Evolutionary conservation across 2,888 invertebrate genomes (phyloP).

Genomic region (Meghimatium bilineatum): DNA sequence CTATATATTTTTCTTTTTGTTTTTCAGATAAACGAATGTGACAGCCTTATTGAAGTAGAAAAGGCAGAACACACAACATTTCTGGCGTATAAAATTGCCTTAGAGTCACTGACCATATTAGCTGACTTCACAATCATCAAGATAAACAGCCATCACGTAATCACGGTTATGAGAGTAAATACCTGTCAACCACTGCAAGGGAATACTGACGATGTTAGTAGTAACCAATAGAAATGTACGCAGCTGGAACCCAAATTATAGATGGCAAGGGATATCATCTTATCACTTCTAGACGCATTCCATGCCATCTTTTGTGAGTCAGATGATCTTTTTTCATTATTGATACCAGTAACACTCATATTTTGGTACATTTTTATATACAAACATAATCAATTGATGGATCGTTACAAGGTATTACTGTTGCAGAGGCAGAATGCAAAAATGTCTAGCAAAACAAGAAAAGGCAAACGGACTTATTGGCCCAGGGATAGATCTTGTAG

Average conservation of each 20-base stretch:
- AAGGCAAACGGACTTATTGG: background rate
- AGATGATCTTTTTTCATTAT: slow-evolving; percentile 14
- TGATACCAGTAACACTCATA: slow-evolving; percentile 8
- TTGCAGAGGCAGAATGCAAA: background rate
- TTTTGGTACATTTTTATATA: slow-evolving; percentile 14
- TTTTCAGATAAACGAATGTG: background rate
- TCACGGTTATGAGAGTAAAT: background rate
- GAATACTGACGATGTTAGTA: background rate
- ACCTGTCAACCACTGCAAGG: background rate
- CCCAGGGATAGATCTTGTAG: too few relatives aligned
- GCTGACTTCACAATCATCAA: background rate
- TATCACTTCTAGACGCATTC: background rate
- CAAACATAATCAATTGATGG: slow-evolving; percentile 15
- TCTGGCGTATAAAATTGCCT: background rate
- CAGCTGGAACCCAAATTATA: background rate
- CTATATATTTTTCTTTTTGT: too few relatives aligned
- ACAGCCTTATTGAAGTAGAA: background rate
- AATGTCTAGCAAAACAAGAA: background rate
- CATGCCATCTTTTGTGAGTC: slow-evolving; percentile 11
- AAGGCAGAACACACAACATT: background rate
- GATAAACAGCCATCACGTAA: background rate
- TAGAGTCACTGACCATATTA: background rate
- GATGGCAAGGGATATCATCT: slow-evolving; percentile 5
- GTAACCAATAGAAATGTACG: background rate
- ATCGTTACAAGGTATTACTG: background rate